Percentiles rank a stretch among this genome's conserved stretches.
phyloP scores from a whole-genome alignment of 2,797 vertebrate genomes.

The Megaceryle alcyon region DNA sequence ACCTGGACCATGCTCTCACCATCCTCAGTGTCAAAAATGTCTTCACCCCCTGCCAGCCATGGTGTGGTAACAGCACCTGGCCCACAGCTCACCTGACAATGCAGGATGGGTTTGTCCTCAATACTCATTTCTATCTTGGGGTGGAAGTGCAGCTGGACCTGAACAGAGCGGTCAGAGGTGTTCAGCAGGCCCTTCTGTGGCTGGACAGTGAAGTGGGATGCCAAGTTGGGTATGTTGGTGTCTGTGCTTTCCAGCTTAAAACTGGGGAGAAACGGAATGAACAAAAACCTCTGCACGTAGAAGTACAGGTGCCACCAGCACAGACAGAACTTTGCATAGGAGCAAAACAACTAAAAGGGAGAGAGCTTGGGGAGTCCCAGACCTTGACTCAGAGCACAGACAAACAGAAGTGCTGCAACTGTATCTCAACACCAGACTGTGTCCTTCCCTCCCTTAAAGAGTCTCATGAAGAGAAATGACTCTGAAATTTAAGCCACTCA shows the following conservation, averaged over 20 bases:
- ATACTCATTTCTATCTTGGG: conserved; percentile 81
- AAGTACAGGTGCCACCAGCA: neutral
- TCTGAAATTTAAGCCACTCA: neutral
- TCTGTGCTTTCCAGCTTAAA: conserved; percentile 77
- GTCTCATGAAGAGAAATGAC: neutral
- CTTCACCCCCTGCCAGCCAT: neutral
- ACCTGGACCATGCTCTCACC: neutral
- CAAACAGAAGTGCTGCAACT: rapidly evolving
- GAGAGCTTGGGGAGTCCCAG: neutral
- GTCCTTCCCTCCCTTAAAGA: neutral
- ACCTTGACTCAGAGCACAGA: neutral
- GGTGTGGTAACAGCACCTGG: neutral
- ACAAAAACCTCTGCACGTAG: neutral
- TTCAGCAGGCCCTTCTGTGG: conserved; percentile 81
- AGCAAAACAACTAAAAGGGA: neutral
- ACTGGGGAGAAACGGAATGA: conserved; percentile 71
- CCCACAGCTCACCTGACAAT: conserved; percentile 83
- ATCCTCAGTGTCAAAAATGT: neutral
- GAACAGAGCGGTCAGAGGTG: conserved; percentile 68
- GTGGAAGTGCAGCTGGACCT: conserved; percentile 82
- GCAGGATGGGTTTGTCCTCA: conserved; percentile 80
- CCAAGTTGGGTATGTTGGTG: conserved; percentile 55
- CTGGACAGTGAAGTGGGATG: conserved; percentile 80
- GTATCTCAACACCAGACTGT: rapidly evolving
- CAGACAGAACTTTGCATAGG: neutral